Evolutionary conservation across 2,888 invertebrate genomes (phyloP), one percentile per base, ranked within the genome.

Genomic region (Adelphocoris suturalis): DNA sequence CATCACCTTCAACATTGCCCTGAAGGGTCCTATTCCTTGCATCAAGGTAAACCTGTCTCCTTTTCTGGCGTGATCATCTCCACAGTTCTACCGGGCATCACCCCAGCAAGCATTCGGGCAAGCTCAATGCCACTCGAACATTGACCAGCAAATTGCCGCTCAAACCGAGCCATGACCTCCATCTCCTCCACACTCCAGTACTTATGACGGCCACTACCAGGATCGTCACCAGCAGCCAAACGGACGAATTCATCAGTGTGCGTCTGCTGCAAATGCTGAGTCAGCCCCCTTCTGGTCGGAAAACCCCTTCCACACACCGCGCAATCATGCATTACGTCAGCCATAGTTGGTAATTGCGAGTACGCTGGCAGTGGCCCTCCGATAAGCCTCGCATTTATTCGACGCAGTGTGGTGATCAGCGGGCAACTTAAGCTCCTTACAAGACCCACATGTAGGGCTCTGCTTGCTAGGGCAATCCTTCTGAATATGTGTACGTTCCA

Each of bases 241-340:
- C 7, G 2, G 37, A 7, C 37, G 37, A 4, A 37, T 7, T 37
- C 52, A 11, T 52, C 52, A 2, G 37, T 14, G 11, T 52, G 52
- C 5, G n/a, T 61, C 1, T 93, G 94, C 57, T 57, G 13, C 4
- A 19, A 4, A 27, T 85, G 93, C 88, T 91, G 88, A 94, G 94
- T 94, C 94, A 93, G 94, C 94, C 94, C 94, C 94, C 94, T 94
- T 94, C 94, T 94, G 94, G 94, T 94, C 94, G 94, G 93, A 93
- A 94, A 94, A 93, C 93, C 93, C 94, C 94, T 93, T 92, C 93
- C 93, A 93, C 93, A 94, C 93, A 93, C 93, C 93, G 93, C 48
- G 37, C 76, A 93, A 93, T 92, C 93, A 93, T 27, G 28, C 76
- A 93, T 93, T 93, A 93, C 93, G 19, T 48, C 2, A 2, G 2